These are phyloP conservation scores for Protula sp. DNA, from an alignment of 2,888 invertebrate genomes.

Conservation along the genomic window DNA sequence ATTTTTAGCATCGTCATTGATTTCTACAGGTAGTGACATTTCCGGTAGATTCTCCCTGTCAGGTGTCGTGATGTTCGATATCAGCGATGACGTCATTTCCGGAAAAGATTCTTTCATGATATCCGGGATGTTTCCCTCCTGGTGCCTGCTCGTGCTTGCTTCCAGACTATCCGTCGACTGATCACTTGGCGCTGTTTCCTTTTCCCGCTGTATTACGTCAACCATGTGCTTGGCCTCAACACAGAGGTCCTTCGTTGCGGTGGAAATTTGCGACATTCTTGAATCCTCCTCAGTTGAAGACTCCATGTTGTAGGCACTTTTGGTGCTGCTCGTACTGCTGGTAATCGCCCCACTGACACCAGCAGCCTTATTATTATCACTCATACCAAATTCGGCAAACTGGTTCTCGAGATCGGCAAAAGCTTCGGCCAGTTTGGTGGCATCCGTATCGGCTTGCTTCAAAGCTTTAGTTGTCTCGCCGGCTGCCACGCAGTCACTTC, in stretches of 20 bases:
- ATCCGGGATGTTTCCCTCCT: constrained; percentile 12
- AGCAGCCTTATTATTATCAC: background rate
- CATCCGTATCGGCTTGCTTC: background rate
- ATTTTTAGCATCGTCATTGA: background rate
- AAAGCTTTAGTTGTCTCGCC: background rate
- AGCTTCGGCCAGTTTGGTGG: constrained; percentile 1
- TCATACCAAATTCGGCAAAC: background rate
- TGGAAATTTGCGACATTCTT: background rate
- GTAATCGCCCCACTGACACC: background rate
- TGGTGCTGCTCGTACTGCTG: background rate
- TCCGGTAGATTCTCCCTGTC: constrained; percentile 8
- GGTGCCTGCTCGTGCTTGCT: too few species aligned
- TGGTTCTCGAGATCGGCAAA: constrained; percentile 3
- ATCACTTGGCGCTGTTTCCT: background rate
- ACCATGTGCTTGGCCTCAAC: background rate
- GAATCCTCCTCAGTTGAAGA: background rate
- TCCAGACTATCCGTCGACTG: constrained; percentile 1
- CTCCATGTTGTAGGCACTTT: background rate
- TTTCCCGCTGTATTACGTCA: background rate
- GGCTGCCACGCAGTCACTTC: background rate
- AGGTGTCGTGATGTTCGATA: constrained; percentile 15
- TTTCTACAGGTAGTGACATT: background rate
- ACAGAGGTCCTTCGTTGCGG: background rate
- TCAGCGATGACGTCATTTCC: constrained; percentile 23
- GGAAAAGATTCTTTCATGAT: constrained; percentile 36